phyloP scores from a whole-genome alignment of 2,888 invertebrate genomes.

The Zaprionus lineosus region DNA sequence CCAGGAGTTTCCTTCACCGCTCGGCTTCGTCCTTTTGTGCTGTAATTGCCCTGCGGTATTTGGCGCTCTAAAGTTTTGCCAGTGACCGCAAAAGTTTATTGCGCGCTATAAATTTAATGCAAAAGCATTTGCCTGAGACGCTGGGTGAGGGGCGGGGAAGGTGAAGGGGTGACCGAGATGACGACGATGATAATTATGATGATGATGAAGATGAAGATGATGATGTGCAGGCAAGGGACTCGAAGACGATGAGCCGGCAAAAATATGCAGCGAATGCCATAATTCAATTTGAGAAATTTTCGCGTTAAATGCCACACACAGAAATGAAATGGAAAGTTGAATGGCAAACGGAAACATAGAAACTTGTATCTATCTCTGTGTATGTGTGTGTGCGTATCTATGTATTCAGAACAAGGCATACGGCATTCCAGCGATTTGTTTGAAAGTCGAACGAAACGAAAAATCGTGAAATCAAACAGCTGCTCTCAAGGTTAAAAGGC shows the following conservation, averaged over 20 bases:
- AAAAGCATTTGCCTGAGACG: constrained; percentile 74
- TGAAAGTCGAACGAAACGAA: constrained; percentile 20
- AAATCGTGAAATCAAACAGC: constrained; percentile 33
- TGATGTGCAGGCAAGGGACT: neutral
- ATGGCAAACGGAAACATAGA: constrained; percentile 5
- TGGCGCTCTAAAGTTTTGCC: constrained; percentile 59
- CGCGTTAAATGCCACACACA: constrained; percentile 49
- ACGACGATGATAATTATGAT: constrained; percentile 12
- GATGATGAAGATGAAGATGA: neutral
- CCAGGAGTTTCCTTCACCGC: neutral
- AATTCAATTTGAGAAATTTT: constrained; percentile 61
- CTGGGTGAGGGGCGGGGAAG: too few species aligned
- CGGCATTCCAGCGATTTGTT: constrained; percentile 30
- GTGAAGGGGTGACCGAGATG: constrained; percentile 48
- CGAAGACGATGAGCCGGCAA: constrained; percentile 6
- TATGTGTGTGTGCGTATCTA: constrained; percentile 14
- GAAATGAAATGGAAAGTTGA: constrained; percentile 51
- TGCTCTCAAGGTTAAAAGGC: constrained; percentile 37
- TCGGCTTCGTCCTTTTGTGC: constrained; percentile 10
- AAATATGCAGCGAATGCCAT: constrained; percentile 63
- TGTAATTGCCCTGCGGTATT: constrained; percentile 76
- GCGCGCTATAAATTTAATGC: constrained; percentile 73
- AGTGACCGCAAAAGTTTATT: constrained; percentile 73
- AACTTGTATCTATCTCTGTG: neutral
- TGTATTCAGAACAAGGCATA: neutral